Conservation (phyloP, 92 coral and sea anemone species). For the Muricea muricata region DNA sequence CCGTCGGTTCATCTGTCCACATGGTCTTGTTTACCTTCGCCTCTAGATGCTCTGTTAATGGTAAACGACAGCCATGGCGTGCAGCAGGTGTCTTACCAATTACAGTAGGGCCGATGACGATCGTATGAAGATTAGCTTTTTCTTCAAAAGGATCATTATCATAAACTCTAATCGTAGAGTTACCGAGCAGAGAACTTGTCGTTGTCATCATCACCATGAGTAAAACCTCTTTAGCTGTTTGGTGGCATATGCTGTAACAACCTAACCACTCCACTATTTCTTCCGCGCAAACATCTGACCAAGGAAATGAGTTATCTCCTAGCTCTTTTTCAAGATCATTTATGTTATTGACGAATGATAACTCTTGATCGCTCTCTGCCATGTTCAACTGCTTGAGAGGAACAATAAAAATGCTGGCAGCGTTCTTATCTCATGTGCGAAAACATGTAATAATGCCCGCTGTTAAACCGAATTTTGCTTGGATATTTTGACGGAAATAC, state of each 20-base stretch:
- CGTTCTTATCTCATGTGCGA: too few species aligned
- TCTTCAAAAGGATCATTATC: constrained; percentile 25
- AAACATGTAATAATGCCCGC: too few species aligned
- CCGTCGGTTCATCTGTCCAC: constrained; percentile 33
- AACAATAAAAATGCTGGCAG: too few species aligned
- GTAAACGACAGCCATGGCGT: constrained; percentile 24
- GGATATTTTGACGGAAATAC: too few species aligned
- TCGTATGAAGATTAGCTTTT: constrained; percentile 25
- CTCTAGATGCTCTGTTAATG: constrained; percentile 3
- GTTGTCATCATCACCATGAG: not conserved
- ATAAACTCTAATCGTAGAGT: not conserved
- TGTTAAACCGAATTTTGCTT: too few species aligned
- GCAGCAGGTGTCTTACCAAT: not conserved
- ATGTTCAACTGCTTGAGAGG: too few species aligned
- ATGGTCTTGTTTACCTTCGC: constrained; percentile 16
- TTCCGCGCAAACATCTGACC: constrained; percentile 9
- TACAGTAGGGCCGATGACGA: not conserved
- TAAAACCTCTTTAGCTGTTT: not conserved
- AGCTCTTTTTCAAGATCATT: not conserved
- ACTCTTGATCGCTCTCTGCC: too few species aligned
- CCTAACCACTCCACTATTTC: constrained; percentile 6
- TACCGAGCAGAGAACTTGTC: constrained; percentile 11
- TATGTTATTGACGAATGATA: too few species aligned
- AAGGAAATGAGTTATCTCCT: not conserved
- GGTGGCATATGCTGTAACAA: constrained; percentile 26